Evolutionary conservation across 2,888 invertebrate genomes (phyloP).

Genomic region (Calliscelio sp.): DNA sequence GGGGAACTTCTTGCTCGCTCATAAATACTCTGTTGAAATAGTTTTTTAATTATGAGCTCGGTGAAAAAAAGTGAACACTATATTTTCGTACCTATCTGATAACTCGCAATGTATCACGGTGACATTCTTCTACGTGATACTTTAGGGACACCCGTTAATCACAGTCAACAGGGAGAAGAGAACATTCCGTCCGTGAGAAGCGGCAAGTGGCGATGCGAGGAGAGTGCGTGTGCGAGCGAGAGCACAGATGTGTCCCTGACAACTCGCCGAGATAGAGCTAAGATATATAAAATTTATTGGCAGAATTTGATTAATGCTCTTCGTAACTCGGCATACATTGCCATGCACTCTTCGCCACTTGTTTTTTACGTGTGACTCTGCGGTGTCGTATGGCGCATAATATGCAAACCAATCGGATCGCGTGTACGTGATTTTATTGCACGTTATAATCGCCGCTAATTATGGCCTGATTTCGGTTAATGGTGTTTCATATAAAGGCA

Average conservation of each 20-base stretch:
- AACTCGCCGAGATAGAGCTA: slow-evolving; percentile 73
- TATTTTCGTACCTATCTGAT: slow-evolving; percentile 65
- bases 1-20: not conserved
- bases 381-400: slow-evolving; percentile 53
- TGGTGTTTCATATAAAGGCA: slow-evolving; percentile 4
- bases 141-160: slow-evolving; percentile 73
- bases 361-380: slow-evolving; percentile 34
- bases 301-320: slow-evolving; percentile 78
- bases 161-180: slow-evolving; percentile 65
- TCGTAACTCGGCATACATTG: slow-evolving; percentile 71
- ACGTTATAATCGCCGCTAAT: slow-evolving; percentile 44
- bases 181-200: slow-evolving; percentile 74
- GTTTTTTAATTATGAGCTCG: slow-evolving; percentile 52
- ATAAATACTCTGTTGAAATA: slow-evolving; percentile 34
- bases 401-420: slow-evolving; percentile 29
- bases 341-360: slow-evolving; percentile 47
- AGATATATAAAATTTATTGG: slow-evolving; percentile 77
- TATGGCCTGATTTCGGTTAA: slow-evolving; percentile 38
- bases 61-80: slow-evolving; percentile 42
- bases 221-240: slow-evolving; percentile 45
- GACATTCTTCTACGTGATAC: slow-evolving; percentile 71
- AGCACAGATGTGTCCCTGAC: slow-evolving; percentile 74
- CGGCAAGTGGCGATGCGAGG: slow-evolving; percentile 58
- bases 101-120: slow-evolving; percentile 63
- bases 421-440: slow-evolving; percentile 47